Base-by-base conservation (phyloP, 2,888 invertebrate species). In the Lottia gigantea region DNA sequence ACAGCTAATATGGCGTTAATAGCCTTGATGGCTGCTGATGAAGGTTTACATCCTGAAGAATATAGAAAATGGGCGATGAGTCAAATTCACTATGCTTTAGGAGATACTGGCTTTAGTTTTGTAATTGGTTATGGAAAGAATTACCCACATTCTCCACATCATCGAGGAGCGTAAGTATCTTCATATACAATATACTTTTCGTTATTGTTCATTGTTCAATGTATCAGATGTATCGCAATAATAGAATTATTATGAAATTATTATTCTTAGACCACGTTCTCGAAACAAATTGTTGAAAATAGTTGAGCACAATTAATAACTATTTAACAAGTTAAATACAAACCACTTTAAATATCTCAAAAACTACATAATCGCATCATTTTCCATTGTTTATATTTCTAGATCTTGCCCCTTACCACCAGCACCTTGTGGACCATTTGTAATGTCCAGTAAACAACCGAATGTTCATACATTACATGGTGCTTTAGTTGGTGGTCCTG, bases 401-500 rank as follows among this genome's bases (percentile, higher is more conserved):
- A 86, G 86, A 47, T 86, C 86, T 0, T 86, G 86, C 64, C 85
- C 85, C 0, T 71, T 76, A 61, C 68, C 64, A 15, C 85, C 85
- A 4, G 76, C 80, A 0, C 79, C 80, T 0, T 86, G 86, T 72
- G 77, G 77, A 0, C 74, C 76, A 26, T 77, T 78, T 64, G 70
- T 68, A 40, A 70, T 73, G 68, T 63, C 64, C 63, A 46, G 15
- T 12, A 40, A 73, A 2, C 78, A 71, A 1, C 78, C 83, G 2
- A 87, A 86, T 71, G 83, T 83, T 0, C 85, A 86, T 63, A 74
- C 78, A 1, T 73, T 87, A 64, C 80, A 79, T 62, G 87, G 87
- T 3, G 87, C 86, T 8, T 72, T 87, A 63, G 86, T 86, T 0
- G 87, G 87, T 12, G 87, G 87, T 0, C 87, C 87, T 3, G 84